These are phyloP conservation scores for Maconellicoccus hirsutus DNA, from an alignment of 1,140 invertebrate species.

Conservation along the genomic window DNA sequence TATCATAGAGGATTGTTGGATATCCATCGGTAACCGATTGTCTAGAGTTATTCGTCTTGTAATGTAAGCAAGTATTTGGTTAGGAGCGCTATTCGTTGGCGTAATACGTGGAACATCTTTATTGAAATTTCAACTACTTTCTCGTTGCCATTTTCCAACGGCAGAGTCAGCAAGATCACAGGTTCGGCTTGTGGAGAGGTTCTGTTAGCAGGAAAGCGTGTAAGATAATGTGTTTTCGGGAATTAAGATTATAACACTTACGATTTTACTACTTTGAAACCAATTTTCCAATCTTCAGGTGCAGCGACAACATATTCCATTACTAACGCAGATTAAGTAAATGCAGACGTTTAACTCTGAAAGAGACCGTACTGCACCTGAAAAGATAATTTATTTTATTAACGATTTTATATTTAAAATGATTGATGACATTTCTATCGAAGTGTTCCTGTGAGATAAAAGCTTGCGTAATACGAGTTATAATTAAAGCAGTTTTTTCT, in stretches of 20 bases:
- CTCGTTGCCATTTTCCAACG: not conserved
- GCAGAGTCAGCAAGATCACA: not conserved
- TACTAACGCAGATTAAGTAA: not conserved
- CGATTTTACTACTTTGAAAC: not conserved
- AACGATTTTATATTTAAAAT: too few species aligned
- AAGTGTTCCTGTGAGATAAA: too few species aligned
- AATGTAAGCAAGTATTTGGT: not conserved
- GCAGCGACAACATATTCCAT: not conserved
- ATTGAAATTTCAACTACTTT: not conserved
- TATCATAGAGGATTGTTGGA: conserved; percentile 31
- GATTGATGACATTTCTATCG: too few species aligned
- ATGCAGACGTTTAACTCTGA: too few species aligned
- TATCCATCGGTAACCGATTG: not conserved
- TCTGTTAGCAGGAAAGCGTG: too few species aligned
- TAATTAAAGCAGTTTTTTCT: too few species aligned
- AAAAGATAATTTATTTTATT: too few species aligned
- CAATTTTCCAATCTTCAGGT: conserved; percentile 10
- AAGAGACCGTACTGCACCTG: too few species aligned
- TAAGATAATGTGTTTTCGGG: too few species aligned
- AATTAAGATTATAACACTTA: not conserved
- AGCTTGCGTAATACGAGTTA: too few species aligned
- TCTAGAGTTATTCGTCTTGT: not conserved
- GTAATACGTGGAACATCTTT: not conserved
- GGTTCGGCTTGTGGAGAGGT: not conserved
- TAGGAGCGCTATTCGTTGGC: not conserved